phyloP scores from a whole-genome alignment of 2,888 invertebrate genomes.

The Gari tellinella region DNA sequence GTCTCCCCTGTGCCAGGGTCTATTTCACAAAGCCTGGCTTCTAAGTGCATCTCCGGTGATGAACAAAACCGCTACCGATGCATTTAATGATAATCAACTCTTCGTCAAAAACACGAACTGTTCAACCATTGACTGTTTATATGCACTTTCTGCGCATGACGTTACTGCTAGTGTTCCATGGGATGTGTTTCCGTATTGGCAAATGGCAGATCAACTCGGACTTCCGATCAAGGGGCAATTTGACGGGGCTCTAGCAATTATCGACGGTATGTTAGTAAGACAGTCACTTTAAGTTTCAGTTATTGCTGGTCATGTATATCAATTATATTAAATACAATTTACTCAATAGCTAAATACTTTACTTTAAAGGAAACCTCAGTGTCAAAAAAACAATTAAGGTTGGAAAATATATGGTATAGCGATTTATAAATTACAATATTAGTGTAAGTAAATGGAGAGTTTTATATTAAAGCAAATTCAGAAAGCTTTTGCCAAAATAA shows the following conservation, averaged over 20 bases:
- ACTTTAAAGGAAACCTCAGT: too few relatives aligned
- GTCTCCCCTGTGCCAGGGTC: slow-evolving; percentile 86
- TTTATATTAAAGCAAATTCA: too few relatives aligned
- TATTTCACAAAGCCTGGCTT: slow-evolving; percentile 87
- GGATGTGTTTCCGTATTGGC: slow-evolving; percentile 56
- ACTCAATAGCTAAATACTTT: too few relatives aligned
- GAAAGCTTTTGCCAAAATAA: too few relatives aligned
- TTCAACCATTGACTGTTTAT: slow-evolving; percentile 38
- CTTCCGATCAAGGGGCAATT: slow-evolving; percentile 38
- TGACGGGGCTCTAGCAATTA: slow-evolving; percentile 47
- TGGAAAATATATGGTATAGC: too few relatives aligned
- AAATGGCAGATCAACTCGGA: slow-evolving; percentile 32
- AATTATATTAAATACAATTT: too few relatives aligned
- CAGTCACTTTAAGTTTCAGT: too few relatives aligned
- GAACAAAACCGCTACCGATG: slow-evolving; percentile 69
- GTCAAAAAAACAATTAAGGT: too few relatives aligned
- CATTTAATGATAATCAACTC: slow-evolving; percentile 65
- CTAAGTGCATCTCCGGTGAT: slow-evolving; percentile 75
- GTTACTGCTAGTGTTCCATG: slow-evolving; percentile 45
- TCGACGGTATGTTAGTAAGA: slow-evolving; percentile 55
- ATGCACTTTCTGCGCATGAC: slow-evolving; percentile 26
- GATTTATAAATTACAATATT: too few relatives aligned
- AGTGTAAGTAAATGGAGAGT: too few relatives aligned
- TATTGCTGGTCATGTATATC: too few relatives aligned
- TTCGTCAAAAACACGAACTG: slow-evolving; percentile 65